Base-by-base conservation (phyloP, 2,888 invertebrate genomes). In the Drosophila siamana region DNA sequence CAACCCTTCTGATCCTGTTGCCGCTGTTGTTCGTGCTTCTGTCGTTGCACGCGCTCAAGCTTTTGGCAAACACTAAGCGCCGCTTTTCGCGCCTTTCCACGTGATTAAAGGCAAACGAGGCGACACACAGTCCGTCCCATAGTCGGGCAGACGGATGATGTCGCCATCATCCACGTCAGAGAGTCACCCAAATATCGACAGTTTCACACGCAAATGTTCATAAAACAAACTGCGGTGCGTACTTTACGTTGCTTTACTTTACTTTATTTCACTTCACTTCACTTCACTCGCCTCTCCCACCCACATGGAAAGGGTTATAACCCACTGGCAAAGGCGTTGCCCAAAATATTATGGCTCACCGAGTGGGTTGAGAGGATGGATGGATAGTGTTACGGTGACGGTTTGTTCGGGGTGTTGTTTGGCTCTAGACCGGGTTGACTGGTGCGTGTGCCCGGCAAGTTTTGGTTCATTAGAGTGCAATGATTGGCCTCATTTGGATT, bases 81-180 rank as follows among this genome's bases (percentile, higher is more conserved):
- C 86, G 88, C 86, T 91, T 91, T 91, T 91, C 91, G 90, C 91
- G 92, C 91, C 91, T 91, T 91, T 91, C 91, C 91, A 90, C 91
- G 88, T 90, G 91, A 91, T 91, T 91, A 90, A 83, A 78, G 86
- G 67, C 86, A 64, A 75, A 68, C 68, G 68, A 33, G 33, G 33
- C 33, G 33, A n/a, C n/a, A n/a, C 3, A 33, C n/a, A 3, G 33
- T n/a, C n/a, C 11, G 33, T n/a, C n/a, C n/a, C n/a, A n/a, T n/a
- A 72, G 88, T 7, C 9, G 63, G 57, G 44, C n/a, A 43, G 64
- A 5, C 11, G 33, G 2, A 51, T 70, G 78, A n/a, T n/a, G n/a
- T 73, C 74, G 80, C 77, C 89, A 85, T 62, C 86, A 51, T 55
- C 50, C 57, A 50, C 69, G 22, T 62, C 77, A 30, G 22, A 62